Evolutionary conservation across 2,888 invertebrate genomes (phyloP), one percentile per base, ranked within the genome.

Genomic region (Blastobasis lacticolella): DNA sequence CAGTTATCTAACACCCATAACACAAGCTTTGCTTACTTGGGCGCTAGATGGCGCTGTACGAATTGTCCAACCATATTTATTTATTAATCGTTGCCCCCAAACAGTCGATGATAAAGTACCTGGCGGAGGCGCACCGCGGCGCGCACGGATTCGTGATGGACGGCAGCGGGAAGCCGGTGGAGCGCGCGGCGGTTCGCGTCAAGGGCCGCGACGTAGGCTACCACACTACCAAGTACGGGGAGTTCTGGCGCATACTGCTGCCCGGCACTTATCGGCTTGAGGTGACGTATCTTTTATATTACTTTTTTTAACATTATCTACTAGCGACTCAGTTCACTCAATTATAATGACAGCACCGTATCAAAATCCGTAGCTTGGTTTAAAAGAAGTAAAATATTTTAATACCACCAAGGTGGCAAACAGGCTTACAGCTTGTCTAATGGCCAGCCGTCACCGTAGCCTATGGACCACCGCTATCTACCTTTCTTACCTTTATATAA

Each of bases 191-290:
- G 6, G 81, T 96, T 55, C 93, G 93, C 69, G 92, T 97, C 43
- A 93, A 94, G 73, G 92, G 93, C 0, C 91, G 97, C 49, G 95
- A 96, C 71, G 94, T 96, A 62, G 92, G 93, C 49, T 96, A 96
- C 78, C 94, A 93, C 75, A 94, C 94, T 49, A 95, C 96, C 6
- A 93, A 94, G 73, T 93, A 94, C 74, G 97, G 97, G n/a, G 97
- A 98, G 80, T 98, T 95, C 86, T 98, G 97, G 97, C 92, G 97
- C 68, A 92, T 98, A 55, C 83, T 98, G 36, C 81, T 97, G 55
- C 97, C 97, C 1, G 97, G 97, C 60, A 89, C 91, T 50, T 97
- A 97, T 80, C 93, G 92, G 64, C 83, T 97, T 9, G 94, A 95
- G 90, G 97, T 96, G 78, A 74, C 67, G 38, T 49, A 9, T 49